A percentile compares a stretch with the other conserved stretches of the same genome.
Conservation (phyloP, 2,113 vertebrate species). For the Hippopotamus amphibius region DNA sequence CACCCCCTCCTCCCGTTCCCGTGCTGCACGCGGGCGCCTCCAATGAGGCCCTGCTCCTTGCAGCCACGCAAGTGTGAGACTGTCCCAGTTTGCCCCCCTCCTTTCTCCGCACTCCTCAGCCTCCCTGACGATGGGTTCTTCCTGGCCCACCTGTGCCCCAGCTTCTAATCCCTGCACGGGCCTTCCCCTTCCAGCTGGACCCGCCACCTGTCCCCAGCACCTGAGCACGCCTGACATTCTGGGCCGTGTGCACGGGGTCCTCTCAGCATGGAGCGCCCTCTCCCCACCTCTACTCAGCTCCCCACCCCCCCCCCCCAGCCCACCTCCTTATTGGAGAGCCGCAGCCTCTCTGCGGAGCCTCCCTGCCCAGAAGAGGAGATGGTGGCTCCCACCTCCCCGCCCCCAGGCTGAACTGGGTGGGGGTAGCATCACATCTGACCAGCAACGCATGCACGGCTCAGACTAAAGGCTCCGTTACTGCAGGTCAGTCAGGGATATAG, state of each 20-base stretch:
- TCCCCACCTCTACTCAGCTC: background rate
- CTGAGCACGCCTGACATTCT: background rate
- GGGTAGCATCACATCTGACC: background rate
- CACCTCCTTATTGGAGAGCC: background rate
- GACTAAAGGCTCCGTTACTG: rapidly evolving
- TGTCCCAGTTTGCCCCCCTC: background rate
- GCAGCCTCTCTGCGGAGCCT: background rate
- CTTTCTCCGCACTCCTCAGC: background rate
- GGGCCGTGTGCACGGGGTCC: background rate
- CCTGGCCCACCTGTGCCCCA: background rate
- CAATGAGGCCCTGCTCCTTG: background rate
- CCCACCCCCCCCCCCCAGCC: too few species aligned
- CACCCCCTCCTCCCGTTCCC: rapidly evolving
- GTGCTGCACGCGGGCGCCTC: background rate
- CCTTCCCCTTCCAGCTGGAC: background rate
- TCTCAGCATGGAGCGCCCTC: background rate
- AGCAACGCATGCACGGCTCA: background rate
- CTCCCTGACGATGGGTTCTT: background rate
- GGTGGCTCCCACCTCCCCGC: background rate
- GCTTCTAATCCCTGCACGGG: background rate
- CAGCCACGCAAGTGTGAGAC: background rate
- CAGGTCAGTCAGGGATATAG: background rate
- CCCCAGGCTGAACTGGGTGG: background rate
- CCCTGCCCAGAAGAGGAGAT: background rate
- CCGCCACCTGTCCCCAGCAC: too few species aligned